Evolutionary conservation across 2,888 invertebrate genomes (phyloP).

Genomic region (Zaprionus bogoriensis): DNA sequence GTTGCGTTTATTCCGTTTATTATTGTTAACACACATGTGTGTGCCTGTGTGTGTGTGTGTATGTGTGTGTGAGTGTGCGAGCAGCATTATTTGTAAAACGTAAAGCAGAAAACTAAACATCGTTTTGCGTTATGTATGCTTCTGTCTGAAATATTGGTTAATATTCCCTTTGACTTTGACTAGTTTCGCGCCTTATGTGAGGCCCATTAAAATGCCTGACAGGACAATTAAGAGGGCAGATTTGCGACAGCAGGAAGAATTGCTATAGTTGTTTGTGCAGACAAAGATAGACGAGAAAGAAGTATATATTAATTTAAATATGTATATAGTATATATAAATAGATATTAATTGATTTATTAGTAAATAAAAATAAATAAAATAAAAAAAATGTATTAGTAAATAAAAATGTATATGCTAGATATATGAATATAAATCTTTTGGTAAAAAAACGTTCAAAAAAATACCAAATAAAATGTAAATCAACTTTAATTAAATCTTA

Average conservation of each 20-base stretch:
- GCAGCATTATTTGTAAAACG: constrained; percentile 39
- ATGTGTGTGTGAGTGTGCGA: constrained; percentile 9
- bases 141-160: constrained; percentile 41
- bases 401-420: too few species aligned
- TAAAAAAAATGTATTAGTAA: too few species aligned
- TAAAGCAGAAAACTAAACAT: constrained; percentile 70
- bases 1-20: constrained; percentile 44
- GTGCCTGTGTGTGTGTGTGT: constrained; percentile 24
- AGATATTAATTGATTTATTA: not conserved
- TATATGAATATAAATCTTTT: too few species aligned
- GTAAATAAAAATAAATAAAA: too few species aligned
- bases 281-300: not conserved
- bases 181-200: constrained; percentile 56
- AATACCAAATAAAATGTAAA: not conserved
- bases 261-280: not conserved
- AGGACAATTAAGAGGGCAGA: not conserved
- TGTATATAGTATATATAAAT: not conserved
- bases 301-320: not conserved
- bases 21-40: constrained; percentile 38
- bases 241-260: not conserved
- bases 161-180: constrained; percentile 43
- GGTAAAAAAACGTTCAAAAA: too few species aligned
- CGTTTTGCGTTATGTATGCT: constrained; percentile 25
- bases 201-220: constrained; percentile 50
- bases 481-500: not conserved